A percentile compares a stretch with the other conserved stretches of the same genome.
Conservation (phyloP, 2,797 vertebrate genomes). For the Xenentodon cancila region DNA sequence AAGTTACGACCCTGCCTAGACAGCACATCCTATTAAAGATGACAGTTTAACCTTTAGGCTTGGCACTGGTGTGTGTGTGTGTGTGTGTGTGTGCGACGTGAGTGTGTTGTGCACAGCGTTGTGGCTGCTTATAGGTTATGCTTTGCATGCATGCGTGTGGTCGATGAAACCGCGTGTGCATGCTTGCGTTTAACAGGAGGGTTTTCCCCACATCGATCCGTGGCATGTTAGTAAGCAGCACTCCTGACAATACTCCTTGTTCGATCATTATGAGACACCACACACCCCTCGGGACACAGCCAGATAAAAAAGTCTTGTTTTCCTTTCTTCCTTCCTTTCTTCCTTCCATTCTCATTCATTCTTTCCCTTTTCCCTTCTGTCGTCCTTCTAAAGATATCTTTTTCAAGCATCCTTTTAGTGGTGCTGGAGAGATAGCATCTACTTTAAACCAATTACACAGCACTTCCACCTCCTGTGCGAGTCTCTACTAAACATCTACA, state of each 20-base stretch:
- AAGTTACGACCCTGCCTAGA: conserved; percentile 75
- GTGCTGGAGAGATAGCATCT: conserved; percentile 76
- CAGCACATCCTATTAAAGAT: conserved; percentile 77
- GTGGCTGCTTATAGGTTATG: conserved; percentile 25
- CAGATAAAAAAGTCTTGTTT: conserved; percentile 66
- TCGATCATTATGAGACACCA: conserved; percentile 77
- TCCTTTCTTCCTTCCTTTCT: conserved; percentile 27
- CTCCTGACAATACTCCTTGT: conserved; percentile 78
- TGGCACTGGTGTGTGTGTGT: conserved; percentile 45
- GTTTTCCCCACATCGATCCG: conserved; percentile 76
- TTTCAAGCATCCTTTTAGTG: conserved; percentile 78
- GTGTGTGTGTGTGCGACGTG: conserved; percentile 34
- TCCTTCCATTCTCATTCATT: conserved; percentile 44
- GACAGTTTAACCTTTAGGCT: conserved; percentile 80
- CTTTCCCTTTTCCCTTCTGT: conserved; percentile 42
- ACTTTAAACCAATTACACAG: conserved; percentile 86
- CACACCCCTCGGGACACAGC: conserved; percentile 61
- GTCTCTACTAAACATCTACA: conserved; percentile 59
- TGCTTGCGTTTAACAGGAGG: conserved; percentile 68
- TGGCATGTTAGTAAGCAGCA: conserved; percentile 76
- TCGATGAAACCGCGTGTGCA: conserved; percentile 40
- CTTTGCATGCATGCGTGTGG: conserved; percentile 45
- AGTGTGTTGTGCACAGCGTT: conserved; percentile 18
- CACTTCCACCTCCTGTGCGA: conserved; percentile 74
- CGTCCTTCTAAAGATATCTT: conserved; percentile 68